Percentiles rank a stretch among this genome's conserved stretches.
Conservation (phyloP, 2,888 invertebrate genomes). For the Steinernema hermaphroditum region DNA sequence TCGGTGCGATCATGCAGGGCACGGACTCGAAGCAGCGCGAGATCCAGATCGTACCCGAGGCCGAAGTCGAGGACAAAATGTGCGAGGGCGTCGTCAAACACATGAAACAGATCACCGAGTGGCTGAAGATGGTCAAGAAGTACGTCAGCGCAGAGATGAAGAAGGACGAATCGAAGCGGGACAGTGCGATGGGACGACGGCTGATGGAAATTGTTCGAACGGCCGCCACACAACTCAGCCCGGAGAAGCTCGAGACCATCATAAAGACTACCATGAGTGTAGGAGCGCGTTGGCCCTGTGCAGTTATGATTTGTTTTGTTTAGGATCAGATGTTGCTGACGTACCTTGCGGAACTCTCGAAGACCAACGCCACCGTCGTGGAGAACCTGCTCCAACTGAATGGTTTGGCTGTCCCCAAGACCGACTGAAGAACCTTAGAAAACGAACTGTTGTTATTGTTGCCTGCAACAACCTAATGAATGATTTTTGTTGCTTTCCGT, state of each 20-base stretch:
- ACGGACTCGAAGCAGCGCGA: neutral
- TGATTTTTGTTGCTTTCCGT: no score
- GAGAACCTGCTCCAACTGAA: neutral
- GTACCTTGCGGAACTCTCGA: neutral
- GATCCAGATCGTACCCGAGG: neutral
- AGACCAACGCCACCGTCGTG: neutral
- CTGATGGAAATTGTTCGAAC: neutral
- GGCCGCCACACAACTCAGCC: neutral
- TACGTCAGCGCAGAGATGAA: neutral
- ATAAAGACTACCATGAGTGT: neutral
- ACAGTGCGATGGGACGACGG: neutral
- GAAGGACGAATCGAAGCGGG: neutral
- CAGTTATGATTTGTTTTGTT: no score
- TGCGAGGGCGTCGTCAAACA: neutral
- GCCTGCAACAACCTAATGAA: no score
- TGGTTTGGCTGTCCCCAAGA: no score
- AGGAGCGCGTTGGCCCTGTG: neutral
- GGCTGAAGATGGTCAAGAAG: neutral
- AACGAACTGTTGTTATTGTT: no score
- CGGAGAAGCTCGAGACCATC: neutral
- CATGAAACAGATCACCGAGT: neutral
- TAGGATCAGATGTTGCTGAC: neutral
- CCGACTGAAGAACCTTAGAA: no score
- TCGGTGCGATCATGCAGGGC: neutral
- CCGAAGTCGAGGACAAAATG: neutral